A percentile compares a stretch with the other conserved stretches of the same genome.
These are phyloP conservation scores for Drosophila busckii DNA, from an alignment of 1,140 invertebrate species.

Conservation along the genomic window DNA sequence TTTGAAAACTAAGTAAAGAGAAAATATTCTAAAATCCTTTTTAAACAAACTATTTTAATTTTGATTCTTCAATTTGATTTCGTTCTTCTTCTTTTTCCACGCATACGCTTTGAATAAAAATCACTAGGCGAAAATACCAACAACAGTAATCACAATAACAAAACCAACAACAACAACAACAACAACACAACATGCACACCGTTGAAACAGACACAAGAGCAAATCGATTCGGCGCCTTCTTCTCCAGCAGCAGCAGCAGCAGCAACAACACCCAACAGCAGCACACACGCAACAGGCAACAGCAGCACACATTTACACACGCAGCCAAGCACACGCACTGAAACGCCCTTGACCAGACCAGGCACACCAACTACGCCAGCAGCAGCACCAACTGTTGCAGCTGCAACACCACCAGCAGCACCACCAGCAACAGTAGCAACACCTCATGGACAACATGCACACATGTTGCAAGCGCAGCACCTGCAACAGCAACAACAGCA, in stretches of 20 bases:
- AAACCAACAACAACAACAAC: constrained; percentile 43
- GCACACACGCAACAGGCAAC: constrained; percentile 36
- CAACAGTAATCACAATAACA: constrained; percentile 51
- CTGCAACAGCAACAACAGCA: constrained; percentile 31
- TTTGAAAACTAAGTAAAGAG: constrained; percentile 30
- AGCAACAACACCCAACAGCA: constrained; percentile 20
- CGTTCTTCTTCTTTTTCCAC: constrained; percentile 67
- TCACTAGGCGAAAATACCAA: constrained; percentile 68
- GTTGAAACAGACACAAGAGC: constrained; percentile 64
- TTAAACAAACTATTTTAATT: constrained; percentile 54
- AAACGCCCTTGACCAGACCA: constrained; percentile 29
- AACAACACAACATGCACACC: constrained; percentile 59
- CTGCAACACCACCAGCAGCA: constrained; percentile 25
- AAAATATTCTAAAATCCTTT: constrained; percentile 14
- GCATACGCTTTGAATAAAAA: constrained; percentile 70
- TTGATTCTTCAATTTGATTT: constrained; percentile 74
- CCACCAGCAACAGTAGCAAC: constrained; percentile 32
- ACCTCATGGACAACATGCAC: no score
- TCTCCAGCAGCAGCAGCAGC: constrained; percentile 28
- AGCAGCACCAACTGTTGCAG: constrained; percentile 17
- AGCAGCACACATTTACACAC: constrained; percentile 33
- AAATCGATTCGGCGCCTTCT: constrained; percentile 50
- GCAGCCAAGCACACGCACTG: constrained; percentile 33
- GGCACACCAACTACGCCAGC: constrained; percentile 47
- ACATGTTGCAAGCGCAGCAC: constrained; percentile 24